phyloP scores from a whole-genome alignment of 2,797 vertebrate species.

The Australoheros facetus region DNA sequence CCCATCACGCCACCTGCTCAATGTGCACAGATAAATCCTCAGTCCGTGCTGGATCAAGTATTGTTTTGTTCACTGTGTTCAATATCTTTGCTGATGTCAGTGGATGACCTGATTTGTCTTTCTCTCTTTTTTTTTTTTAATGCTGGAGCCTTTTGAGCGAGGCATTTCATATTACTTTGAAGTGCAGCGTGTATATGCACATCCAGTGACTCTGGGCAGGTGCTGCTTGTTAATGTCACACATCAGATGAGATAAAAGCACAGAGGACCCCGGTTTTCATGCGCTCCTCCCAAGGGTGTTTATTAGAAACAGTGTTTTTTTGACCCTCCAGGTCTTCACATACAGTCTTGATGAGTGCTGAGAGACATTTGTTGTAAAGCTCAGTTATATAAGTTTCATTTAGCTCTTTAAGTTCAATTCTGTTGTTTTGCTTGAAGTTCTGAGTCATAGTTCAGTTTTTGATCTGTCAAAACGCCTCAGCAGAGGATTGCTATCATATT shows the following conservation, averaged over 20 bases:
- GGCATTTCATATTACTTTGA: constrained; percentile 65
- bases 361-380: constrained; percentile 20
- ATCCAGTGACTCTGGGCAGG: constrained; percentile 61
- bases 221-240: constrained; percentile 72
- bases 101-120: constrained; percentile 70
- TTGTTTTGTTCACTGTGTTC: constrained; percentile 70
- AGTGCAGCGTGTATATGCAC: constrained; percentile 46
- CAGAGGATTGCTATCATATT: background rate
- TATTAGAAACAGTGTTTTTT: constrained; percentile 49
- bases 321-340: constrained; percentile 49
- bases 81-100: constrained; percentile 71
- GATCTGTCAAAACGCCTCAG: constrained; percentile 25
- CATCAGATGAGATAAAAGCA: constrained; percentile 70
- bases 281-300: constrained; percentile 51
- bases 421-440: constrained; percentile 24
- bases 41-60: constrained; percentile 61
- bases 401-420: constrained; percentile 8
- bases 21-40: constrained; percentile 68
- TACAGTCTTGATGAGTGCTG: background rate
- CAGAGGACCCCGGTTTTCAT: constrained; percentile 46
- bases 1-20: constrained; percentile 74
- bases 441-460: constrained; percentile 35
- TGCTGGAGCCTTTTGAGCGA: constrained; percentile 36
- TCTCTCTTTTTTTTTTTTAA: background rate
- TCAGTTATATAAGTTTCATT: constrained; percentile 28